Evolutionary conservation across 2,888 invertebrate genomes (phyloP).

Genomic region (Apeira syringaria): DNA sequence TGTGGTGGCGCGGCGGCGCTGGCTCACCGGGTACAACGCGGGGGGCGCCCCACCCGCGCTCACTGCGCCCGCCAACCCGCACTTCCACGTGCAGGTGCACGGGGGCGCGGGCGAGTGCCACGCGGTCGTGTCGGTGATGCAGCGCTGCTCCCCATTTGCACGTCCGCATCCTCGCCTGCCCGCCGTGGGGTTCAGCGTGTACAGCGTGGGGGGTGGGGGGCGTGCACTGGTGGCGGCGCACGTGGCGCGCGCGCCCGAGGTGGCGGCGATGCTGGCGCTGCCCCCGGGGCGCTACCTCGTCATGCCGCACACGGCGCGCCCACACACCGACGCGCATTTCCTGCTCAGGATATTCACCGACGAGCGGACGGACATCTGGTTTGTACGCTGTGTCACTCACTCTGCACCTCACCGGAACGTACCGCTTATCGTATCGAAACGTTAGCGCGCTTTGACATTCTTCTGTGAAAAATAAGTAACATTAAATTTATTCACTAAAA

Average conservation of each 20-base stretch:
- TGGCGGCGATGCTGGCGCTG: constrained; percentile 5
- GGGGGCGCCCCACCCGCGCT: not conserved
- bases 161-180: no score
- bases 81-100: not conserved
- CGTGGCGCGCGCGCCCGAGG: constrained; percentile 10
- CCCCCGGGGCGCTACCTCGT: not conserved
- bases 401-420: no score
- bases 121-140: not conserved
- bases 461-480: no score
- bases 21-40: not conserved
- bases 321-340: not conserved
- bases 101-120: not conserved
- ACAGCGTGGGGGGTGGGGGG: not conserved
- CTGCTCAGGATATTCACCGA: not conserved
- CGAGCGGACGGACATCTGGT: not conserved
- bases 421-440: no score
- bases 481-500: no score
- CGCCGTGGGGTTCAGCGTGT: not conserved
- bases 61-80: not conserved
- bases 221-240: not conserved
- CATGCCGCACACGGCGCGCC: not conserved
- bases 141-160: no score
- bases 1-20: not conserved
- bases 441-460: no score
- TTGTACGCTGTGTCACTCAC: no score